These are phyloP conservation scores for Penaeus chinensis DNA, from an alignment of 1,140 invertebrate species.

Conservation along the genomic window DNA sequence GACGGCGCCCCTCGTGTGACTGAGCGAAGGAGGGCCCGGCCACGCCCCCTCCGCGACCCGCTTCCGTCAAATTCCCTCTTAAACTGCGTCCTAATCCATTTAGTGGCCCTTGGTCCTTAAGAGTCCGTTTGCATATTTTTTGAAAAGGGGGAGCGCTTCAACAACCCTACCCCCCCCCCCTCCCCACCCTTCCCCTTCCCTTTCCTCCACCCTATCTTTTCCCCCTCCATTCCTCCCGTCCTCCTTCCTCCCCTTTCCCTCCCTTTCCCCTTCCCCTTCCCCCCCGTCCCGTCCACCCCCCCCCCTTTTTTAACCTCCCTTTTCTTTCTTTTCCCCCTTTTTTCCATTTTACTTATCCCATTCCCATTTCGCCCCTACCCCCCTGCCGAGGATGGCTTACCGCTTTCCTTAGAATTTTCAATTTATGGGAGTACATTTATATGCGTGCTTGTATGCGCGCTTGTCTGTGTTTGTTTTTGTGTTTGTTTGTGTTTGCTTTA, in stretches of 20 bases:
- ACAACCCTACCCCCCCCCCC: not conserved
- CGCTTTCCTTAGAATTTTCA: no score
- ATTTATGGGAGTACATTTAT: no score
- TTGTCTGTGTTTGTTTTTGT: not conserved
- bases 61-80: slow-evolving; percentile 2
- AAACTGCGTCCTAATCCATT: slow-evolving; percentile 19
- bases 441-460: no score
- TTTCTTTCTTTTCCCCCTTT: not conserved
- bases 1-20: no score
- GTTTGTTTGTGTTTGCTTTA: not conserved
- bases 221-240: not conserved
- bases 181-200: not conserved
- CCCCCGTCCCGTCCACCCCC: not conserved
- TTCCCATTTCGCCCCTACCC: not conserved
- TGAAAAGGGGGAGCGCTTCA: not conserved
- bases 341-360: not conserved
- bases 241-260: not conserved
- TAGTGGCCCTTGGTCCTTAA: slow-evolving; percentile 10
- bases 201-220: not conserved
- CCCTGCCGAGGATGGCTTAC: no score
- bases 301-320: not conserved
- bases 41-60: no score
- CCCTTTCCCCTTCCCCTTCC: not conserved
- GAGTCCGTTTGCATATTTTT: slow-evolving; percentile 21
- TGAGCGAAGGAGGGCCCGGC: no score